Percentiles rank a stretch among this genome's conserved stretches.
phyloP scores from a whole-genome alignment of 2,797 vertebrate genomes.

The Danio aesculapii region DNA sequence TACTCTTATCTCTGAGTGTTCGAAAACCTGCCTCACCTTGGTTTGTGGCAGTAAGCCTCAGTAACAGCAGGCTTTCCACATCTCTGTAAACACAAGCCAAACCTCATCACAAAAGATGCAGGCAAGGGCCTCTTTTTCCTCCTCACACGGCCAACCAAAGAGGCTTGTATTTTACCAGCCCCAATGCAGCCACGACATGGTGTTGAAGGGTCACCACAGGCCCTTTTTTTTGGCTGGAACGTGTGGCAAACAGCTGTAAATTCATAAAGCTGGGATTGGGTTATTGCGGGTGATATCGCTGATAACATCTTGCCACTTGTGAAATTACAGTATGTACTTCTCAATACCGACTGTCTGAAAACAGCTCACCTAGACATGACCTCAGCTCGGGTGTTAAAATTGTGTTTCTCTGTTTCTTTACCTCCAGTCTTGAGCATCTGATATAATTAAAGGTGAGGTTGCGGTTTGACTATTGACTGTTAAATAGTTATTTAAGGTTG shows the following conservation, averaged over 20 bases:
- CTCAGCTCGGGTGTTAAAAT: neutral
- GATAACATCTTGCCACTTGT: slow-evolving; percentile 42
- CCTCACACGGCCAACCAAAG: slow-evolving; percentile 36
- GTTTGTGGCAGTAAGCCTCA: slow-evolving; percentile 48
- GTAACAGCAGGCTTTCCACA: slow-evolving; percentile 35
- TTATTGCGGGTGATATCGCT: slow-evolving; percentile 42
- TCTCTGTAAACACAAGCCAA: slow-evolving; percentile 35
- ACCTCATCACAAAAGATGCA: slow-evolving; percentile 45
- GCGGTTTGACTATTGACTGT: neutral
- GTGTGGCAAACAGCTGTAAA: slow-evolving; percentile 21
- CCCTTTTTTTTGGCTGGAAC: neutral
- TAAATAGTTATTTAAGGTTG: too few relatives aligned
- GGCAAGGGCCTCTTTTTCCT: slow-evolving; percentile 28
- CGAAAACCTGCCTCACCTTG: slow-evolving; percentile 40
- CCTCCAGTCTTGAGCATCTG: neutral
- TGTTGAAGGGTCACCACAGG: slow-evolving; percentile 15
- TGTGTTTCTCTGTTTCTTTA: neutral
- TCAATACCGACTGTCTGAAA: slow-evolving; percentile 8
- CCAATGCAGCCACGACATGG: slow-evolving; percentile 9
- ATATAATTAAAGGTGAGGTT: neutral
- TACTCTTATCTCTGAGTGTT: slow-evolving; percentile 33
- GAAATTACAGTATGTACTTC: slow-evolving; percentile 32
- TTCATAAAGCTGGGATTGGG: slow-evolving; percentile 23
- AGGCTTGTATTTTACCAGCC: slow-evolving; percentile 51
- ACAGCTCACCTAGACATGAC: slow-evolving; percentile 8